Evolutionary conservation across 2,797 vertebrate genomes (phyloP).

Genomic region (Chelidonichthys spinosus): DNA sequence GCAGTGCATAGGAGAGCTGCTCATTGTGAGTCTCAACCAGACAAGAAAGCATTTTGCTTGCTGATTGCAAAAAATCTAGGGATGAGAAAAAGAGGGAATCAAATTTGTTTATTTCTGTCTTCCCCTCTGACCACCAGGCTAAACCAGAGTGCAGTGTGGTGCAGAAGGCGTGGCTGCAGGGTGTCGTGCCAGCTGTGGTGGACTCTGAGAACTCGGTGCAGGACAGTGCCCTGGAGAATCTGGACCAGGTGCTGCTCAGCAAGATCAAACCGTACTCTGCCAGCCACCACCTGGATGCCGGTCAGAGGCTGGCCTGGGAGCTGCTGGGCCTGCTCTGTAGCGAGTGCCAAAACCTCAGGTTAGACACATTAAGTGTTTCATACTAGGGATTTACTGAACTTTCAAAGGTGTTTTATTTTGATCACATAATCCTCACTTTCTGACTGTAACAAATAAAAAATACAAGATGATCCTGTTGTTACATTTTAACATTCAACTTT

Average conservation of each 20-base stretch:
- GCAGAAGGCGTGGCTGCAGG: slow-evolving; percentile 91
- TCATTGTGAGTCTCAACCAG: slow-evolving; percentile 83
- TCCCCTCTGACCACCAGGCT: slow-evolving; percentile 70
- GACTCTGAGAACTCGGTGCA: slow-evolving; percentile 91
- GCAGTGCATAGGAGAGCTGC: slow-evolving; percentile 90
- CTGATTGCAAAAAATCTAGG: not conserved
- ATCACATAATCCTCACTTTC: too few species aligned
- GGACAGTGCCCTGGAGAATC: slow-evolving; percentile 91
- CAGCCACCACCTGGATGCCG: slow-evolving; percentile 61
- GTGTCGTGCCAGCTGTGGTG: slow-evolving; percentile 88
- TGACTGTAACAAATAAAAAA: too few species aligned
- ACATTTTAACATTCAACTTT: too few species aligned
- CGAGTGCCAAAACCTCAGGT: slow-evolving; percentile 90
- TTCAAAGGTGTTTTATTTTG: too few species aligned
- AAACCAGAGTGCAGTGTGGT: slow-evolving; percentile 78
- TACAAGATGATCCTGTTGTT: too few species aligned
- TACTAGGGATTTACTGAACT: not conserved
- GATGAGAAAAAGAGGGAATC: not conserved
- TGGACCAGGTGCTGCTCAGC: slow-evolving; percentile 88
- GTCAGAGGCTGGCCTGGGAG: slow-evolving; percentile 89
- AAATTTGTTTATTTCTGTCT: not conserved
- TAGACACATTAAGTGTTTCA: slow-evolving; percentile 24
- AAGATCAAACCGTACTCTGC: slow-evolving; percentile 80
- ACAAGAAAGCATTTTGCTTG: not conserved
- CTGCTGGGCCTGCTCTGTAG: slow-evolving; percentile 88